Conservation (phyloP, 2,797 vertebrate genomes). For the Poeciliopsis presidionis region DNA sequence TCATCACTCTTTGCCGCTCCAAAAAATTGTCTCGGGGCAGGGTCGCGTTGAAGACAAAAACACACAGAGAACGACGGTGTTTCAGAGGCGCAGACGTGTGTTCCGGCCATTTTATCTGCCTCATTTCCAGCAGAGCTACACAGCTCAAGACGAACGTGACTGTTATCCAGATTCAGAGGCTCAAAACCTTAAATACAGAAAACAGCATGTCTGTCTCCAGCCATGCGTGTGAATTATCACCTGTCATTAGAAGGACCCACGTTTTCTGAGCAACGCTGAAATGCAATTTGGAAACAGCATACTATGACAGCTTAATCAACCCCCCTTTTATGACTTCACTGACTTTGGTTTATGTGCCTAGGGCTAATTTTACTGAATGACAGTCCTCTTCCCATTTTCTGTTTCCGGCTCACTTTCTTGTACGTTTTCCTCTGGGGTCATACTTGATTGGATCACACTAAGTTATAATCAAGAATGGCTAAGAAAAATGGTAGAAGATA, state of each 20-base stretch:
- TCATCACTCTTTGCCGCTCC: conserved; percentile 60
- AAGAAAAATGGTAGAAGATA: conserved; percentile 27
- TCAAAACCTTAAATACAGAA: conserved; percentile 49
- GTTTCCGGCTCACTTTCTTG: conserved; percentile 42
- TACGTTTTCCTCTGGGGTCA: conserved; percentile 23
- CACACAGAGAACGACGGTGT: conserved; percentile 28
- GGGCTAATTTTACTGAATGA: conserved; percentile 58
- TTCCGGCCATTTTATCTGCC: conserved; percentile 49
- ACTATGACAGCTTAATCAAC: conserved; percentile 75
- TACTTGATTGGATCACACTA: conserved; percentile 36
- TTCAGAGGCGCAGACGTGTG: conserved; percentile 27
- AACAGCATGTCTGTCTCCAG: conserved; percentile 47
- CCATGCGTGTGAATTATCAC: conserved; percentile 69
- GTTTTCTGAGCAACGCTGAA: conserved; percentile 48
- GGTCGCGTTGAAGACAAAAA: conserved; percentile 44
- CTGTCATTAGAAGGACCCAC: conserved; percentile 57
- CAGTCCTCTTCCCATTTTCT: conserved; percentile 55
- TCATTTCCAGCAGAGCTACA: conserved; percentile 43
- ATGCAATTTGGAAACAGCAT: conserved; percentile 64
- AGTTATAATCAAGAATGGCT: conserved; percentile 28
- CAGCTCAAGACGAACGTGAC: conserved; percentile 39
- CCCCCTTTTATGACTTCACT: conserved; percentile 66
- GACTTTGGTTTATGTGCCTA: conserved; percentile 54
- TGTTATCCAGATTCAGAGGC: conserved; percentile 47
- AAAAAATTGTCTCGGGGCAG: conserved; percentile 39